Conservation (phyloP, 2,113 vertebrate species). For the Albula goreensis region DNA sequence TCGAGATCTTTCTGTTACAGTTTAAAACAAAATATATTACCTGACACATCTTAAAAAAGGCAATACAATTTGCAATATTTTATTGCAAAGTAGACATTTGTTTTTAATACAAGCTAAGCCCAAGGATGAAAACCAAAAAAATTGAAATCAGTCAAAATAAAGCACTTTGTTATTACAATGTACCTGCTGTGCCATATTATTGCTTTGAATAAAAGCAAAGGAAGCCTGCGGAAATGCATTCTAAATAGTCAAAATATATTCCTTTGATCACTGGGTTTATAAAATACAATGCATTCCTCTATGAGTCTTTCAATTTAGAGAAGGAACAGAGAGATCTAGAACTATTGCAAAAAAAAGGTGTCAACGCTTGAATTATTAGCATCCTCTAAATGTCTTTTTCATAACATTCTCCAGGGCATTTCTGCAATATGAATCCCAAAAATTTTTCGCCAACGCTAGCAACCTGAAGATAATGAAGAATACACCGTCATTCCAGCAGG, state of each 20-base stretch:
- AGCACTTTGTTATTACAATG: slow-evolving; percentile 18
- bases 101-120: slow-evolving; percentile 1
- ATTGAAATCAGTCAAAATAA: slow-evolving; percentile 20
- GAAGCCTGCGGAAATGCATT: slow-evolving; percentile 25
- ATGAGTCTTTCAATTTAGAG: slow-evolving; percentile 31
- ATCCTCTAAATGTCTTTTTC: slow-evolving; percentile 24
- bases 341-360: slow-evolving; percentile 40
- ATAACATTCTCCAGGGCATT: slow-evolving; percentile 19
- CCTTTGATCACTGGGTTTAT: slow-evolving; percentile 57
- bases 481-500: neutral
- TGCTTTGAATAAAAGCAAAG: slow-evolving; percentile 44
- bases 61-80: neutral
- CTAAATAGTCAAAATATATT: slow-evolving; percentile 38
- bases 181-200: slow-evolving; percentile 24
- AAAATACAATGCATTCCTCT: slow-evolving; percentile 36
- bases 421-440: neutral
- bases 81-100: slow-evolving; percentile 10
- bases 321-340: slow-evolving; percentile 42
- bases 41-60: neutral
- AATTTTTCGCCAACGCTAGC: neutral
- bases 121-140: slow-evolving; percentile 14
- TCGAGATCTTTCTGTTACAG: neutral
- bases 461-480: neutral
- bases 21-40: slow-evolving; percentile 25
- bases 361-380: slow-evolving; percentile 49